phyloP scores from a whole-genome alignment of 2,113 vertebrate species.

The Rhizomys pruinosus region DNA sequence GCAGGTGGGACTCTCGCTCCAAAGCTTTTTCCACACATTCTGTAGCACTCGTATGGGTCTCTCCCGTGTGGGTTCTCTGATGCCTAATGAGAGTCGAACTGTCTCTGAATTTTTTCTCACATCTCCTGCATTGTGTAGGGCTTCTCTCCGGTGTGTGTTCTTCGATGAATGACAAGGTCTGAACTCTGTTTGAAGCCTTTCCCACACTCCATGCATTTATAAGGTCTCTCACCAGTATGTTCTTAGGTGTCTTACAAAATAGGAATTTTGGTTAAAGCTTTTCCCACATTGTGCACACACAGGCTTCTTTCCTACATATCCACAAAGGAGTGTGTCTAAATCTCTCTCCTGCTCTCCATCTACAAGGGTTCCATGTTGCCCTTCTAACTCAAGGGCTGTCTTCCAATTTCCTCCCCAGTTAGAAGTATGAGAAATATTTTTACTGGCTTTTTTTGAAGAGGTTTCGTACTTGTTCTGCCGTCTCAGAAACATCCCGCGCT shows the following conservation, averaged over 20 bases:
- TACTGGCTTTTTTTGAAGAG: neutral
- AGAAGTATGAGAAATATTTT: neutral
- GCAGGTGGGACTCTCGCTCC: slow-evolving; percentile 35
- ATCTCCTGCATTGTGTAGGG: slow-evolving; percentile 44
- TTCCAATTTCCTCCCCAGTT: slow-evolving; percentile 45
- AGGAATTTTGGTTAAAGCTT: slow-evolving; percentile 62
- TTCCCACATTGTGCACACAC: slow-evolving; percentile 64
- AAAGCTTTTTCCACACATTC: slow-evolving; percentile 60
- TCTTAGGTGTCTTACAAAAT: slow-evolving; percentile 58
- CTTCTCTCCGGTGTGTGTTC: slow-evolving; percentile 56
- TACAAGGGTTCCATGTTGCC: neutral
- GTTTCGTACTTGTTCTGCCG: slow-evolving; percentile 16
- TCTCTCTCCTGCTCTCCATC: neutral
- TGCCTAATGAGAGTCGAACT: slow-evolving; percentile 53
- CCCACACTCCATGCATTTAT: slow-evolving; percentile 38
- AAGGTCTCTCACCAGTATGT: slow-evolving; percentile 54
- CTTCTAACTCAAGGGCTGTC: neutral
- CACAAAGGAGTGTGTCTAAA: neutral
- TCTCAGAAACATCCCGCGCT: slow-evolving; percentile 1
- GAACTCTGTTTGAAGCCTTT: slow-evolving; percentile 69
- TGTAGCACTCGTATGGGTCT: slow-evolving; percentile 10
- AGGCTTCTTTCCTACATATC: slow-evolving; percentile 34
- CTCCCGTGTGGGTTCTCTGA: slow-evolving; percentile 40
- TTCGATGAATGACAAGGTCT: slow-evolving; percentile 46
- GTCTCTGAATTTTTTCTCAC: slow-evolving; percentile 61